phyloP scores from a whole-genome alignment of 2,888 invertebrate genomes.

The Eulithis prunata region DNA sequence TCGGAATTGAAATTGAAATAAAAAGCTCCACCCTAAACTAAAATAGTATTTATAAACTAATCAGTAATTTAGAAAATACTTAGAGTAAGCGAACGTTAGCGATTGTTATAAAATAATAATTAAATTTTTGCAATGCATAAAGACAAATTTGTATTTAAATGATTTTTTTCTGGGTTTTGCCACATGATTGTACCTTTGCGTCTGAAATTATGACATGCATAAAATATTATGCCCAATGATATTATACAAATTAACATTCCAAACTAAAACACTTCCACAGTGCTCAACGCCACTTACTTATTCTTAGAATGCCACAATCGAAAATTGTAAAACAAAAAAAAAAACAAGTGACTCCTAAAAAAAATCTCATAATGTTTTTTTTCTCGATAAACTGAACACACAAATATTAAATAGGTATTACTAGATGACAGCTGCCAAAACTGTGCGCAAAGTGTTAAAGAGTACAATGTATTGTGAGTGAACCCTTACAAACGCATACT shows the following conservation, averaged over 20 bases:
- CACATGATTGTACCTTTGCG: not conserved
- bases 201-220: not conserved
- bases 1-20: slow-evolving; percentile 26
- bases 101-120: slow-evolving; percentile 42
- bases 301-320: too few relatives aligned
- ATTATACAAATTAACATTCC: too few relatives aligned
- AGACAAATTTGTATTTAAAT: not conserved
- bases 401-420: too few relatives aligned
- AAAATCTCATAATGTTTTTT: too few relatives aligned
- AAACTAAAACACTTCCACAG: too few relatives aligned
- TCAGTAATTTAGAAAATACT: slow-evolving; percentile 34
- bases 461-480: slow-evolving; percentile 3
- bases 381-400: too few relatives aligned
- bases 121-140: slow-evolving; percentile 34
- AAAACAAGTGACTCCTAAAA: too few relatives aligned
- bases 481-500: slow-evolving; percentile 17
- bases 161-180: not conserved
- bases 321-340: too few relatives aligned
- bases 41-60: slow-evolving; percentile 33
- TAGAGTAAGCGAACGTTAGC: slow-evolving; percentile 38
- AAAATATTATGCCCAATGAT: too few relatives aligned
- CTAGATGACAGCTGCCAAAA: not conserved
- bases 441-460: not conserved
- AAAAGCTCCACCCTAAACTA: slow-evolving; percentile 43
- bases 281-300: too few relatives aligned